A percentile compares a stretch with the other conserved stretches of the same genome.
These are phyloP conservation scores for Apotomis capreana DNA, from an alignment of 2,888 invertebrate genomes.

Conservation along the genomic window DNA sequence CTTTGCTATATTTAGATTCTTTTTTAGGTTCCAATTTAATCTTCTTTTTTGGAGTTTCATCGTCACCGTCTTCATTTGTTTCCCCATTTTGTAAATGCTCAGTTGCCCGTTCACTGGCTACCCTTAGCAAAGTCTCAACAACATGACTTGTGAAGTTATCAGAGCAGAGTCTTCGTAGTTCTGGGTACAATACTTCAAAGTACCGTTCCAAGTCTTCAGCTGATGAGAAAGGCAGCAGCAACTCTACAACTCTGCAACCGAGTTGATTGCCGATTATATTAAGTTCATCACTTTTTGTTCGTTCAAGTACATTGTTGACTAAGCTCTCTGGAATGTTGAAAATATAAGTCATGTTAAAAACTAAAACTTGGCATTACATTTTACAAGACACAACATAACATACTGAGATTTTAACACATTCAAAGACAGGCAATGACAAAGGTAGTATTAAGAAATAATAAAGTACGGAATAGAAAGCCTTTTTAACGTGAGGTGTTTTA, in stretches of 20 bases:
- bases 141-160: conserved; percentile 92
- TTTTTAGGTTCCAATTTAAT: conserved; percentile 54
- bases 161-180: conserved; percentile 87
- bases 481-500: too few species aligned
- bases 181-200: conserved; percentile 84
- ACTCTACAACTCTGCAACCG: conserved; percentile 90
- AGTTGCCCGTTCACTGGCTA: conserved; percentile 81
- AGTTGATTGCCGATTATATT: conserved; percentile 91
- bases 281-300: conserved; percentile 87
- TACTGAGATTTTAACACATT: too few species aligned
- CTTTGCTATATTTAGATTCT: conserved; percentile 64
- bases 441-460: too few species aligned
- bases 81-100: conserved; percentile 59
- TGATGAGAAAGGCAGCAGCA: conserved; percentile 87
- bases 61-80: conserved; percentile 47
- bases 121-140: conserved; percentile 86
- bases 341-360: neutral
- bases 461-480: too few species aligned
- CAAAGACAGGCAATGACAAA: too few species aligned
- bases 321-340: conserved; percentile 81
- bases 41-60: conserved; percentile 62
- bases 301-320: conserved; percentile 89
- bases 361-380: too few species aligned
- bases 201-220: conserved; percentile 85
- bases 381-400: too few species aligned